A percentile compares a stretch with the other conserved stretches of the same genome.
Conservation (phyloP, 2,888 invertebrate genomes). For the Ophioninae sp. region DNA sequence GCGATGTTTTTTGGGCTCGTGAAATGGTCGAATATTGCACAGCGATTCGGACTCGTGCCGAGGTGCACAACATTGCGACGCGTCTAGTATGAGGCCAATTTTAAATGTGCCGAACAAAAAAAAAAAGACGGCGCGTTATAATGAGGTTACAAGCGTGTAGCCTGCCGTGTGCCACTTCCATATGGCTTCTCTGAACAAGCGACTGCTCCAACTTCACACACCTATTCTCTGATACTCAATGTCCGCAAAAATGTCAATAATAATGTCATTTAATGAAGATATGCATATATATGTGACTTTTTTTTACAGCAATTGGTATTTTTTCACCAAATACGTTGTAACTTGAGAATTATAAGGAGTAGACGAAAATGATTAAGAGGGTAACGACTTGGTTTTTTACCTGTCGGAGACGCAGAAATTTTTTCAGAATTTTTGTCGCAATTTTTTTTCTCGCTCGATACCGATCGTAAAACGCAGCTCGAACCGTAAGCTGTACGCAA, state of each 20-base stretch:
- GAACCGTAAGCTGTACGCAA: not conserved
- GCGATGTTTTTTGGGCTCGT: not conserved
- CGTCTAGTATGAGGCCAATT: conserved; percentile 3
- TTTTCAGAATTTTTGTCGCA: not conserved
- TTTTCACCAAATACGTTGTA: not conserved
- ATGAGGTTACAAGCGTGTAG: conserved; percentile 43
- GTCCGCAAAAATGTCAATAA: not conserved
- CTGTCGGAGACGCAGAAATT: not conserved
- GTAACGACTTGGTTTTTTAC: no score
- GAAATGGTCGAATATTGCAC: not conserved
- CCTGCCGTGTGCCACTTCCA: conserved; percentile 41
- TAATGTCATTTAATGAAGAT: no score
- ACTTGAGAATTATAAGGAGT: not conserved
- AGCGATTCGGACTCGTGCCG: not conserved
- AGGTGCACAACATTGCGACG: not conserved
- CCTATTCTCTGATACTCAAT: not conserved
- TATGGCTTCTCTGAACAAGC: conserved; percentile 48
- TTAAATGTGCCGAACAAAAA: conserved; percentile 1
- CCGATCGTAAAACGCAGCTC: not conserved
- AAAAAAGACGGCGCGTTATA: conserved; percentile 24
- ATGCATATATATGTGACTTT: no score
- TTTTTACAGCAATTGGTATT: not conserved
- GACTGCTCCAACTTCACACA: conserved; percentile 5
- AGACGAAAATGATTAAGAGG: no score
- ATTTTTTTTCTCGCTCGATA: not conserved